phyloP scores from a whole-genome alignment of 2,113 vertebrate genomes.

The Podilymbus podiceps region DNA sequence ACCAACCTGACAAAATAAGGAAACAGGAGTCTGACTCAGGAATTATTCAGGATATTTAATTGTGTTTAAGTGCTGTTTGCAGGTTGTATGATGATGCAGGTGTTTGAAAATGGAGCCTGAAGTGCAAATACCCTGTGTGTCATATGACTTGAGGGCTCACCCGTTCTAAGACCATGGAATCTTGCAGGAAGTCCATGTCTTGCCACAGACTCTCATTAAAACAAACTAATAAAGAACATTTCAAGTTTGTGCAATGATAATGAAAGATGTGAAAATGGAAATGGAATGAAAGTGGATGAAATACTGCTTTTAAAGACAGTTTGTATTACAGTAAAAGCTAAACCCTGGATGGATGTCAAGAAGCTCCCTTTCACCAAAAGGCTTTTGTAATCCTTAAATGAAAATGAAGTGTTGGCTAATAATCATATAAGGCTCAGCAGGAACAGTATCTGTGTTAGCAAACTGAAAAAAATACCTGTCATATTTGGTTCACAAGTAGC shows the following conservation, averaged over 20 bases:
- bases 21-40: not conserved
- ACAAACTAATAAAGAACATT: not conserved
- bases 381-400: not conserved
- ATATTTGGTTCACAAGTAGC: not conserved
- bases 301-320: not conserved
- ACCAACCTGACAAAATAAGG: not conserved
- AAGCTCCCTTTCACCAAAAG: not conserved
- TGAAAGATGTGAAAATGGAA: not conserved
- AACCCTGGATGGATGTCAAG: not conserved
- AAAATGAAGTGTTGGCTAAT: not conserved
- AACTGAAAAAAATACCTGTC: not conserved
- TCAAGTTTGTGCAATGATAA: not conserved
- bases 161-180: not conserved
- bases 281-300: not conserved
- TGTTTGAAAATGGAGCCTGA: not conserved
- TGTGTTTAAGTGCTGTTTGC: not conserved
- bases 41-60: not conserved
- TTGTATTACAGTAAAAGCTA: not conserved
- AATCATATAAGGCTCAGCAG: not conserved
- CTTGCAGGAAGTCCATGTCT: not conserved
- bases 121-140: not conserved
- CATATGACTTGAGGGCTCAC: rapidly evolving
- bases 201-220: not conserved
- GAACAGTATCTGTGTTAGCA: not conserved
- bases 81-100: not conserved